These are phyloP conservation scores for Eilema depressum DNA, from an alignment of 2,888 invertebrate species.

Conservation along the genomic window DNA sequence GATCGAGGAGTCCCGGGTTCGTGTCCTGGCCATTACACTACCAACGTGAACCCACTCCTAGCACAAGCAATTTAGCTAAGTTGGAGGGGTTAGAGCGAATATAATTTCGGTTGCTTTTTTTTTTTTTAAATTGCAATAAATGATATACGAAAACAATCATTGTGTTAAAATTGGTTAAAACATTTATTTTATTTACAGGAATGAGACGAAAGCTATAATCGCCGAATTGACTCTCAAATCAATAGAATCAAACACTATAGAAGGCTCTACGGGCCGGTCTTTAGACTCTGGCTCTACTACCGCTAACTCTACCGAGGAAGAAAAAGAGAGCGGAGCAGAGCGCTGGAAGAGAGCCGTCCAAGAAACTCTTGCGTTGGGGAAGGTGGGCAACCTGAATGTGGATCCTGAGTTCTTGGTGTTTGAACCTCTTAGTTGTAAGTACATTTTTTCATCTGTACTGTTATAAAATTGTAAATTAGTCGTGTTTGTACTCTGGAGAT, in stretches of 20 bases:
- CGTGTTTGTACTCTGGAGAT: too few relatives aligned
- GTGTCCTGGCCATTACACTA: too few relatives aligned
- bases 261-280: slow-evolving; percentile 80
- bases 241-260: slow-evolving; percentile 90
- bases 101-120: too few relatives aligned
- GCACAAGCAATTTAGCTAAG: too few relatives aligned
- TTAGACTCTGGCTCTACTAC: slow-evolving; percentile 54
- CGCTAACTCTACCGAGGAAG: slow-evolving; percentile 56
- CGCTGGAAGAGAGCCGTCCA: slow-evolving; percentile 87
- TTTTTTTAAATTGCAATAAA: too few relatives aligned
- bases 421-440: slow-evolving; percentile 90
- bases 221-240: slow-evolving; percentile 92
- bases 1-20: too few relatives aligned
- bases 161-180: too few relatives aligned
- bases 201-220: slow-evolving; percentile 89
- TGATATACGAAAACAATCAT: too few relatives aligned
- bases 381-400: slow-evolving; percentile 92
- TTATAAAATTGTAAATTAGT: too few relatives aligned
- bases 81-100: too few relatives aligned
- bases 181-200: slow-evolving; percentile 60
- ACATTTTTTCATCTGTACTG: neutral
- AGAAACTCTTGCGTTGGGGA: slow-evolving; percentile 91
- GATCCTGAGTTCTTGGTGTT: slow-evolving; percentile 94
- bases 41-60: too few relatives aligned
- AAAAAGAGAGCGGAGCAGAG: slow-evolving; percentile 54